Evolutionary conservation across 2,113 vertebrate species (phyloP), one percentile per base, ranked within the genome.

Genomic region (Notarius lentiginosus): DNA sequence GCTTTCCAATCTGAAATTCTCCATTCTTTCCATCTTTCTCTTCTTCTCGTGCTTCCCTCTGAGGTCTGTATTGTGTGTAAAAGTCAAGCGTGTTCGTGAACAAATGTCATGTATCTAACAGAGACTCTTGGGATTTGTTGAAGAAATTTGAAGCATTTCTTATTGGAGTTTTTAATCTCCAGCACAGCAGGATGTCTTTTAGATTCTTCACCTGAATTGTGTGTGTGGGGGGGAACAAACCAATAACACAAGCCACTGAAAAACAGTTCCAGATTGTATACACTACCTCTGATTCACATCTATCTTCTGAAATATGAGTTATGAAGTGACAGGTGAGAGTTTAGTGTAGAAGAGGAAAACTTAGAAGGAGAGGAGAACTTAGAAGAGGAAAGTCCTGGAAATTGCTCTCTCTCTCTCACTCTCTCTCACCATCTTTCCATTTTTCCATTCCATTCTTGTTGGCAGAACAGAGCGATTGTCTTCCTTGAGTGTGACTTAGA

Each of bases 401-500:
- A 24, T 63, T 63, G 20, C 61, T 4, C 1, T 63, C 7, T 61
- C n/a, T 51, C 53, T 55, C n/a, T 27, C 76, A 7, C n/a, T 22
- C 30, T 75, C 20, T 53, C 24, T n/a, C n/a, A 15, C 51, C 15
- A 7, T 75, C 82, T 58, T 56, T 27, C 61, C 4, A 7, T 56
- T 49, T 22, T 22, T 41, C 55, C 2, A 8, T 63, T 49, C 4
- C n/a, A 41, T 30, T 61, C 51, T 60, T 11, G 20, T 15, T 7
- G 22, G 53, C 34, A 56, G 15, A 84, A 89, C 82, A 80, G 70
- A 83, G 76, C 17, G 79, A 47, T 34, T 70, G 27, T 14, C 65
- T 66, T n/a, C 20, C 20, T 83, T 79, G 86, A 68, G 79, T 83
- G 87, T 84, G 82, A 88, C 87, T 88, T 60, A 84, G 58, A 88